A percentile compares a stretch with the other conserved stretches of the same genome.
phyloP scores from a whole-genome alignment of 2,113 vertebrate genomes.

The Poicephalus gulielmi region DNA sequence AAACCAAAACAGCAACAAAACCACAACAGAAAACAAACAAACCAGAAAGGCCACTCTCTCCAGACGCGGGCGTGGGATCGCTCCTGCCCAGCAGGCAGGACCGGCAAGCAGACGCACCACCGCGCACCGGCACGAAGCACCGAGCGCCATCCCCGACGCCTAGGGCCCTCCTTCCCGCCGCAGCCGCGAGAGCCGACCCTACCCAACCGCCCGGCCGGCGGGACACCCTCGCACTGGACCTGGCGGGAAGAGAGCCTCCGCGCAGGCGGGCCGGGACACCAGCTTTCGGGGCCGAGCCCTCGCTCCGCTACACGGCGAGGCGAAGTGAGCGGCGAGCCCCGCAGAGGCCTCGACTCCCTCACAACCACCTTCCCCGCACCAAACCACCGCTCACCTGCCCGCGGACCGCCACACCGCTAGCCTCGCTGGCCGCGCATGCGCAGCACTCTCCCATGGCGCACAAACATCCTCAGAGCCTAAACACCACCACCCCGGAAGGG shows the following conservation, averaged over 20 bases:
- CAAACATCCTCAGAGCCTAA: rapidly evolving
- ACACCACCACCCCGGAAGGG: background rate
- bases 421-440: background rate
- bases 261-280: background rate
- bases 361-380: rapidly evolving
- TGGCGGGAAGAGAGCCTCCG: background rate
- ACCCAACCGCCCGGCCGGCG: background rate
- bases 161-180: background rate
- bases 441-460: rapidly evolving
- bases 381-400: background rate
- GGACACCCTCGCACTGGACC: background rate
- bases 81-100: background rate
- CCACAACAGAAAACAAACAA: background rate
- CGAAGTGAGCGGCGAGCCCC: too few relatives aligned
- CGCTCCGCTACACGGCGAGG: background rate
- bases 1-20: background rate
- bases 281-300: background rate
- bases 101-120: background rate
- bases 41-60: background rate
- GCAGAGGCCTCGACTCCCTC: background rate
- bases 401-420: background rate
- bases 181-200: background rate
- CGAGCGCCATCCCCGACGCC: too few relatives aligned
- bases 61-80: background rate
- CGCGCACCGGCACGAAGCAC: background rate